phyloP scores from a whole-genome alignment of 2,113 vertebrate species.

The Dasyurus viverrinus region DNA sequence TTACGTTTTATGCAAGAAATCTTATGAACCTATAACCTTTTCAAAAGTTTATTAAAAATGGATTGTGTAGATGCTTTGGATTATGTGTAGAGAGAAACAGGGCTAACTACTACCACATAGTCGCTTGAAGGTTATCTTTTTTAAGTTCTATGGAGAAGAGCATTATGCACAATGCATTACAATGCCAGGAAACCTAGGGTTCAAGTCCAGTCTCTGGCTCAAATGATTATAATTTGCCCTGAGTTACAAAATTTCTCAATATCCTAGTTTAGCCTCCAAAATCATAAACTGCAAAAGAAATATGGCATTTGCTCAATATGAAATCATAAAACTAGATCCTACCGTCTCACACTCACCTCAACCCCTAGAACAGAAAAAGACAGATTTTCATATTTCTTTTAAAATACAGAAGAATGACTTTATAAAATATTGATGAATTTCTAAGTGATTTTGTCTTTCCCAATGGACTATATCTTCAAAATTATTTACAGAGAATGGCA shows the following conservation, averaged over 20 bases:
- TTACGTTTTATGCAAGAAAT: too few relatives aligned
- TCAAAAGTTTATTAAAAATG: not conserved
- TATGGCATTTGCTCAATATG: not conserved
- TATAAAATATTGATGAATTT: constrained; percentile 13
- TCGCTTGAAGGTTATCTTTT: not conserved
- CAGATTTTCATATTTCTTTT: constrained; percentile 32
- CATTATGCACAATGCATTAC: not conserved
- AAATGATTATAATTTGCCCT: too few relatives aligned
- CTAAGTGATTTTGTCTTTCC: constrained; percentile 28
- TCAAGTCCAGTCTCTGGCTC: not conserved
- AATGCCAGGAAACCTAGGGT: not conserved
- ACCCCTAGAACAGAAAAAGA: not conserved
- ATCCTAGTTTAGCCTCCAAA: not conserved
- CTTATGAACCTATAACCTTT: too few relatives aligned
- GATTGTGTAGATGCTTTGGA: not conserved
- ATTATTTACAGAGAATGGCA: constrained; percentile 27
- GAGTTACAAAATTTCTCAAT: not conserved
- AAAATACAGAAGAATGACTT: not conserved
- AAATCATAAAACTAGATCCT: not conserved
- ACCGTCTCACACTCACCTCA: not conserved
- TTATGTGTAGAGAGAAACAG: not conserved
- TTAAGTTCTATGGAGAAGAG: not conserved
- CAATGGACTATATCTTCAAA: constrained; percentile 15
- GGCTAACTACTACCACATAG: not conserved
- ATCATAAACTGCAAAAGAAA: not conserved